phyloP scores from a whole-genome alignment of 1,140 invertebrate species.

The Leptopilina clavipes region DNA sequence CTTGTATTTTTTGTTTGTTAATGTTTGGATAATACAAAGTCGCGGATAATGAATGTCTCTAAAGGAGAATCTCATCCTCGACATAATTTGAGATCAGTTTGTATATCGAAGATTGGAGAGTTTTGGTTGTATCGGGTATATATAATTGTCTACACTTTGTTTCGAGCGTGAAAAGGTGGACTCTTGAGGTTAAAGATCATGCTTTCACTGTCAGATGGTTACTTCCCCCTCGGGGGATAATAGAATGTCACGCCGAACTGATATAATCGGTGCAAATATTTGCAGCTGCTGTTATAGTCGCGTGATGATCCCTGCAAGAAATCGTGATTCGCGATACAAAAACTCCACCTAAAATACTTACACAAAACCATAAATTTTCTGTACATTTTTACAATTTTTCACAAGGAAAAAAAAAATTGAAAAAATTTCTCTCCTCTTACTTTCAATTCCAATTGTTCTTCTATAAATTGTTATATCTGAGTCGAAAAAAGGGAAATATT shows the following conservation, averaged over 20 bases:
- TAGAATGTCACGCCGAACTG: slow-evolving; percentile 56
- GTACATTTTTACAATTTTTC: neutral
- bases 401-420: too few species aligned
- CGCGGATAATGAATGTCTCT: neutral
- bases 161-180: slow-evolving; percentile 58
- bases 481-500: too few species aligned
- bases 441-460: too few species aligned
- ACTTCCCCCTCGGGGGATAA: slow-evolving; percentile 50
- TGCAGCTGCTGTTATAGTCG: slow-evolving; percentile 17
- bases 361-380: neutral
- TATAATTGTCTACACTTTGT: slow-evolving; percentile 51
- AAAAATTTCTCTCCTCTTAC: too few species aligned
- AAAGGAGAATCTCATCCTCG: too few species aligned
- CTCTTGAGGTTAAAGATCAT: slow-evolving; percentile 52
- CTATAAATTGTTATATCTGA: too few species aligned
- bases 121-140: slow-evolving; percentile 14
- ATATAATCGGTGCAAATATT: slow-evolving; percentile 43
- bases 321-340: neutral
- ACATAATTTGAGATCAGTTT: slow-evolving; percentile 47
- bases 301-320: neutral
- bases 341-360: neutral
- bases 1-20: neutral
- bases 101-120: slow-evolving; percentile 50
- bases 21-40: neutral
- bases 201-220: slow-evolving; percentile 58